Base-by-base conservation (phyloP, 2,888 invertebrate species). In the Plemyria rubiginata region DNA sequence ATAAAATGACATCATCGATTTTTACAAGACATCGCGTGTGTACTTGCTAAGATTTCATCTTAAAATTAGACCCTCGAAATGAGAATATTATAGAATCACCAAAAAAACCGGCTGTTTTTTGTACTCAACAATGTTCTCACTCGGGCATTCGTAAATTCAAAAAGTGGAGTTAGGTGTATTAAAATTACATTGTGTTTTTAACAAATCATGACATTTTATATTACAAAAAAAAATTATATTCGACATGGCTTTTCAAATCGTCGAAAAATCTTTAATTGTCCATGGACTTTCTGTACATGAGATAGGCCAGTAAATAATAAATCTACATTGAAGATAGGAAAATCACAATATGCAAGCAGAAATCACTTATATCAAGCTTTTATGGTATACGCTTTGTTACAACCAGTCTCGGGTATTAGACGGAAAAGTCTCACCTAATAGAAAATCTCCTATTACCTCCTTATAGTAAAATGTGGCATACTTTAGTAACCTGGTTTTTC, bases 261-360 rank as follows among this genome's bases (percentile, higher is more conserved):
- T 8, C 36, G 11, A 8, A 38, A 38, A 40, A 40, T 41, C 41
- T 41, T 13, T 40, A 40, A 40, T 1, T n/a, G n/a, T 41, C 36
- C 8, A 41, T 54, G 5, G 45, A 15, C 8, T 45, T 8, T 32
- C 54, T 61, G 48, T 57, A 48, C 55, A 62, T 52, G 13, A 15
- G 8, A 50, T 49, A 62, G 56, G 53, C 56, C 56, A 43, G 22
- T 7, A 29, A 51, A 32, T 52, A 15, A 29, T 6, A 22, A 22
- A 22, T 45, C 22, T 50, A 55, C 41, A 29, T n/a, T 13, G 8
- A 49, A 28, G 22, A 11, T 15, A 51, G 12, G 0, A 53, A 62
- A 59, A 55, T 59, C 59, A 63, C 63, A 55, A 49, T 43, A 48
- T 55, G 64, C 56, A 64, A 60, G 60, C 64, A 32, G 53, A 50